phyloP scores from a whole-genome alignment of 2,113 vertebrate species.

The Osmerus eperlanus region DNA sequence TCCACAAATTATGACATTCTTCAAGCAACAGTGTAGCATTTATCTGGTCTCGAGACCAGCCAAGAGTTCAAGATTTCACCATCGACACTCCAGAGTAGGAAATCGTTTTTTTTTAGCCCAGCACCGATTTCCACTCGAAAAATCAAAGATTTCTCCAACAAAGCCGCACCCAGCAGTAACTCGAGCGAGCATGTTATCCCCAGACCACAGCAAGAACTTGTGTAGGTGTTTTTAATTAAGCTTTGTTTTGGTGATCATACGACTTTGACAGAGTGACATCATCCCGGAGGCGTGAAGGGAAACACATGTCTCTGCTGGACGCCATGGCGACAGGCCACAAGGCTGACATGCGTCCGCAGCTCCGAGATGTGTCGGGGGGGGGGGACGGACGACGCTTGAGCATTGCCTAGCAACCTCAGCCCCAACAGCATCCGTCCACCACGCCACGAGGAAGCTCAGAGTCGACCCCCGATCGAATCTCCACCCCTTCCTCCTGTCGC shows the following conservation, averaged over 20 bases:
- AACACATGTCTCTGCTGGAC: conserved; percentile 59
- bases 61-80: background rate
- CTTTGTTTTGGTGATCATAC: conserved; percentile 51
- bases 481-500: no score
- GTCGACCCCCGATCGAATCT: no score
- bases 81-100: no score
- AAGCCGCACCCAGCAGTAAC: background rate
- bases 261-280: conserved; percentile 64
- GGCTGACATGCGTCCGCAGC: conserved; percentile 36
- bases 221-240: conserved; percentile 65
- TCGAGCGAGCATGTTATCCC: background rate
- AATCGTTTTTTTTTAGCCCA: no score
- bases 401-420: background rate
- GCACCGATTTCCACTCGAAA: background rate
- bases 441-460: no score
- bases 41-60: conserved; percentile 14
- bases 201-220: background rate
- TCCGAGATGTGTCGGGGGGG: conserved; percentile 32
- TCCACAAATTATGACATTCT: conserved; percentile 27
- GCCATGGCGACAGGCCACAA: conserved; percentile 39
- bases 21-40: conserved; percentile 1
- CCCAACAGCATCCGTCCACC: no score
- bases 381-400: background rate
- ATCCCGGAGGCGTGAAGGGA: conserved; percentile 56
- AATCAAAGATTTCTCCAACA: background rate